Evolutionary conservation across 1,140 invertebrate species (phyloP).

Genomic region (Galleria mellonella): DNA sequence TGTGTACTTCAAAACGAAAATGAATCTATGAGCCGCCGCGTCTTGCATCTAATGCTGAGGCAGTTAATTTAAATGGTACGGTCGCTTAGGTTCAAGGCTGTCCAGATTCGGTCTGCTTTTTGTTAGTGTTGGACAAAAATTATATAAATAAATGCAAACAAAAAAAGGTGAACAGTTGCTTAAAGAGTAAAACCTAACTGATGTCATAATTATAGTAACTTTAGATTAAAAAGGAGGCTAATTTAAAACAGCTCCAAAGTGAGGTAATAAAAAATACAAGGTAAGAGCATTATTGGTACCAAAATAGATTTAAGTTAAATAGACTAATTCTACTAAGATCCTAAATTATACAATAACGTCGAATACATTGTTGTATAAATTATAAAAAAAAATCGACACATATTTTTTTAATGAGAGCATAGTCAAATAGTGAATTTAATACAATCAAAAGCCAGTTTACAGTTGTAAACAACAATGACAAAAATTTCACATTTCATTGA

Average conservation of each 20-base stretch:
- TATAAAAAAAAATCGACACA: too few species aligned
- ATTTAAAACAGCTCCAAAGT: not conserved
- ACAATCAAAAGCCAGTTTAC: too few species aligned
- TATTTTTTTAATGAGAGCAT: too few species aligned
- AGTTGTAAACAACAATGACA: too few species aligned
- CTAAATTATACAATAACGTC: not conserved
- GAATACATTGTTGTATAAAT: too few species aligned
- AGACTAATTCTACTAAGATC: not conserved
- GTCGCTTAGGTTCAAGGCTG: constrained; percentile 59
- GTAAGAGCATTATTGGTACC: not conserved
- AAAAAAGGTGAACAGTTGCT: not conserved
- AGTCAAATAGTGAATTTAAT: too few species aligned
- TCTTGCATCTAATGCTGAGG: constrained; percentile 25
- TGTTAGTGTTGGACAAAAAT: constrained; percentile 4
- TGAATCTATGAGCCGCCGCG: constrained; percentile 41
- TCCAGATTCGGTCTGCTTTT: constrained; percentile 31
- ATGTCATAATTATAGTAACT: constrained; percentile 1
- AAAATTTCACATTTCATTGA: too few species aligned
- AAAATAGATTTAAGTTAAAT: not conserved
- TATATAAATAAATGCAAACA: not conserved
- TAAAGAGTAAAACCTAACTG: not conserved
- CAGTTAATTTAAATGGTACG: constrained; percentile 37
- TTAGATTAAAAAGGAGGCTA: not conserved
- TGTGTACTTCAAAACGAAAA: constrained; percentile 36
- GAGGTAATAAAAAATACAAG: not conserved